These are phyloP conservation scores for Deilephila elpenor DNA, from an alignment of 2,888 invertebrate species.

Conservation along the genomic window DNA sequence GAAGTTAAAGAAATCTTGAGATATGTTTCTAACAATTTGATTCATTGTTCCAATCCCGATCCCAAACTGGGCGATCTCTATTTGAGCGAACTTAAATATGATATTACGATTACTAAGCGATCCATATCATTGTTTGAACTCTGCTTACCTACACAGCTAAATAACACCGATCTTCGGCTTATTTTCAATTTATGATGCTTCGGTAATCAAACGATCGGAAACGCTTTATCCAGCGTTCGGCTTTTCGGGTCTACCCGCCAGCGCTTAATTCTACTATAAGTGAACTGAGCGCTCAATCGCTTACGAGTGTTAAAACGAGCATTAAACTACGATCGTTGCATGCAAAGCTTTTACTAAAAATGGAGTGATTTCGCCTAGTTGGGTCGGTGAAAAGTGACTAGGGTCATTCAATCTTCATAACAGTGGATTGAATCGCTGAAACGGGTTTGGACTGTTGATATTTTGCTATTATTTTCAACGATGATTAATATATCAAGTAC, in stretches of 20 bases:
- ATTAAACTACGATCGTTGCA: not conserved
- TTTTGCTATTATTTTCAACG: not conserved
- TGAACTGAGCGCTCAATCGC: not conserved
- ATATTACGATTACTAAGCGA: not conserved
- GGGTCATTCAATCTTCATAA: constrained; percentile 28
- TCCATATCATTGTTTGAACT: not conserved
- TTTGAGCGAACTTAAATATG: not conserved
- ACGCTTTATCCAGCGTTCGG: not conserved
- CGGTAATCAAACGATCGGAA: not conserved
- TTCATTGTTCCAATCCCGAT: too few species aligned
- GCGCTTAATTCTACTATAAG: not conserved
- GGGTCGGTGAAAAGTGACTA: constrained; percentile 25
- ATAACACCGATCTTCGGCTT: not conserved
- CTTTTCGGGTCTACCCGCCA: not conserved
- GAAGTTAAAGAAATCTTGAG: too few species aligned
- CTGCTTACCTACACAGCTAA: not conserved
- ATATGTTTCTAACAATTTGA: too few species aligned
- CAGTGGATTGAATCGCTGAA: not conserved
- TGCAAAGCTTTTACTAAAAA: constrained; percentile 13
- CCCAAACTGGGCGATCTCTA: too few species aligned
- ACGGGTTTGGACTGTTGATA: not conserved
- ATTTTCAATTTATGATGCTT: not conserved
- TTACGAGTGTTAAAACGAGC: constrained; percentile 1
- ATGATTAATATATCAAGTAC: too few species aligned
- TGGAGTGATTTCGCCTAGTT: constrained; percentile 15